phyloP scores from a whole-genome alignment of 2,113 vertebrate genomes.

The Aphelocoma coerulescens region DNA sequence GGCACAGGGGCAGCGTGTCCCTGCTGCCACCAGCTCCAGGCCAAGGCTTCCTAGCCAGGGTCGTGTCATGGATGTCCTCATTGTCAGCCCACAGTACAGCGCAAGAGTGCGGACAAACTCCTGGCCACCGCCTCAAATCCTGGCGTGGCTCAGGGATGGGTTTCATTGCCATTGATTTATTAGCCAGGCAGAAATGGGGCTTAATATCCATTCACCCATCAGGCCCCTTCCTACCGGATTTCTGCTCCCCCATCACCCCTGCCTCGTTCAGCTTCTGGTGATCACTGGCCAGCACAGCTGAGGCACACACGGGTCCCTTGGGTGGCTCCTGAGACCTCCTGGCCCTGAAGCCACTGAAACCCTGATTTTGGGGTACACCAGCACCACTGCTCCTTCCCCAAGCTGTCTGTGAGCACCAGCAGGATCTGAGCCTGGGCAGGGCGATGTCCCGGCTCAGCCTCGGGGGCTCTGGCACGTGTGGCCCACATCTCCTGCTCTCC shows the following conservation, averaged over 20 bases:
- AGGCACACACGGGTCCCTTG: not conserved
- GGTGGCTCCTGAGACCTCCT: not conserved
- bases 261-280: rapidly evolving
- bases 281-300: not conserved
- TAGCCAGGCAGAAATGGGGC: not conserved
- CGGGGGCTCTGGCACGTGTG: rapidly evolving
- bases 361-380: rapidly evolving
- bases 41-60: not conserved
- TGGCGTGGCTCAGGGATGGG: rapidly evolving
- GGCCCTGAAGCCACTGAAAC: not conserved
- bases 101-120: rapidly evolving
- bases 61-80: not conserved
- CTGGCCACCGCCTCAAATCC: rapidly evolving
- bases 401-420: not conserved
- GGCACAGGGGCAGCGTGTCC: not conserved
- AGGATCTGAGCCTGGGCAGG: not conserved
- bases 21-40: not conserved
- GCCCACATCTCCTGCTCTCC: rapidly evolving
- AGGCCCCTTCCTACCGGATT: not conserved
- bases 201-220: too few species aligned
- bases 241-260: rapidly evolving
- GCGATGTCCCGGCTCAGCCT: rapidly evolving
- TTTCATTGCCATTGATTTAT: not conserved
- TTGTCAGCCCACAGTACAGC: not conserved
- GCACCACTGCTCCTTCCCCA: not conserved